Conservation (phyloP, 2,797 vertebrate species). For the Peromyscus attwateri region DNA sequence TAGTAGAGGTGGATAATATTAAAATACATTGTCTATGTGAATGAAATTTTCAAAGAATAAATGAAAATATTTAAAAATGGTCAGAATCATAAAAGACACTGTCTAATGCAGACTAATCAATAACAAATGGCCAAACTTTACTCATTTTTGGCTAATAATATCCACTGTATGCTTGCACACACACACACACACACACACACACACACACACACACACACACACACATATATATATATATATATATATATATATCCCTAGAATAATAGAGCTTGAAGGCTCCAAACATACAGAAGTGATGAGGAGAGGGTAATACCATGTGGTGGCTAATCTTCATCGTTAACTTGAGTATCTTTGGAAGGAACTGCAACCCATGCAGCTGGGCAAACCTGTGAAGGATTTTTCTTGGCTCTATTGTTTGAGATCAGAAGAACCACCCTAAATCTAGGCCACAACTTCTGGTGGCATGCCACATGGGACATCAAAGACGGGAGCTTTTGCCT, state of each 20-base stretch:
- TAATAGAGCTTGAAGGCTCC: not conserved
- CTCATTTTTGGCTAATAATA: not conserved
- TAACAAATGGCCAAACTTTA: not conserved
- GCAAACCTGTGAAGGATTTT: too few relatives aligned
- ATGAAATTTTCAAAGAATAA: not conserved
- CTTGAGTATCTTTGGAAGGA: not conserved
- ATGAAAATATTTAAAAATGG: not conserved
- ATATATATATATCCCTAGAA: too few relatives aligned
- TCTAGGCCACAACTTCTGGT: not conserved
- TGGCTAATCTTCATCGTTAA: not conserved
- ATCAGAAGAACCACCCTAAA: not conserved
- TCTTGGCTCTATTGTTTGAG: not conserved
- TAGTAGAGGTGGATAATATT: too few relatives aligned
- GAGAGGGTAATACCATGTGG: too few relatives aligned
- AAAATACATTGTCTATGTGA: not conserved
- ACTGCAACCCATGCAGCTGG: not conserved
- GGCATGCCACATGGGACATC: not conserved
- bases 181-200: too few relatives aligned
- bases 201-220: too few relatives aligned
- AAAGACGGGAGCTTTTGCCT: not conserved
- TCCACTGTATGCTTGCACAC: too few relatives aligned
- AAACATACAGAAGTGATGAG: not conserved
- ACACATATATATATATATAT: too few relatives aligned
- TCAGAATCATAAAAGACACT: not conserved
- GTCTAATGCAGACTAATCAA: not conserved